Percentiles rank a stretch among this genome's conserved stretches.
Evolutionary conservation across 2,888 invertebrate genomes (phyloP).

Genomic region (Tinea pellionella): DNA sequence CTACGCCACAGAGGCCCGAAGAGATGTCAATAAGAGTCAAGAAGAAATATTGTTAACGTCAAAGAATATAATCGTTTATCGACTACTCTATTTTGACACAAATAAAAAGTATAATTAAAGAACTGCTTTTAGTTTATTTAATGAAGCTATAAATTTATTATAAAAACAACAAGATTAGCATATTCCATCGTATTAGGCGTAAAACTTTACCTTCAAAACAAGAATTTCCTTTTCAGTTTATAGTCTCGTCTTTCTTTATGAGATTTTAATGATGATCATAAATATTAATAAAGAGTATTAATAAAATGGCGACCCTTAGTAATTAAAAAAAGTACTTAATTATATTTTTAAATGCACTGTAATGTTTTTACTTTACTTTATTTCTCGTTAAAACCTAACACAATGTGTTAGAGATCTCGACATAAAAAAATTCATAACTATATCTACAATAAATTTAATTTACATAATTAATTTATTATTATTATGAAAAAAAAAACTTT

Average conservation of each 20-base stretch:
- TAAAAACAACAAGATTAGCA: background rate
- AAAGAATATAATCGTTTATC: background rate
- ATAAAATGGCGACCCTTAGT: constrained; percentile 20
- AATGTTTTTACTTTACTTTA: background rate
- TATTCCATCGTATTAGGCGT: background rate
- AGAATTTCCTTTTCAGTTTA: constrained; percentile 10
- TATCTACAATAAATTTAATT: too few species aligned
- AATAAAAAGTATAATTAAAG: background rate
- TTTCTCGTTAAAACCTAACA: background rate
- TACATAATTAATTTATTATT: too few species aligned
- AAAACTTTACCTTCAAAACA: constrained; percentile 6
- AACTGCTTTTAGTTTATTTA: background rate
- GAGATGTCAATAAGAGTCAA: too few species aligned
- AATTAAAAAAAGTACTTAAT: constrained; percentile 9
- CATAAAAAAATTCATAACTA: too few species aligned
- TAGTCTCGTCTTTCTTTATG: constrained; percentile 22
- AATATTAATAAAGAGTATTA: constrained; percentile 30
- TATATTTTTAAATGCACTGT: background rate
- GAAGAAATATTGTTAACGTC: too few species aligned
- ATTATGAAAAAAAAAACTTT: too few species aligned
- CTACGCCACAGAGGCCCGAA: too few species aligned
- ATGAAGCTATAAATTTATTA: background rate
- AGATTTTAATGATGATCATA: constrained; percentile 34
- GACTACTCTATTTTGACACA: background rate
- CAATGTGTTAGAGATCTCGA: background rate